A percentile compares a stretch with the other conserved stretches of the same genome.
Evolutionary conservation across 2,113 vertebrate species (phyloP).

Genomic region (Mixornis gularis): DNA sequence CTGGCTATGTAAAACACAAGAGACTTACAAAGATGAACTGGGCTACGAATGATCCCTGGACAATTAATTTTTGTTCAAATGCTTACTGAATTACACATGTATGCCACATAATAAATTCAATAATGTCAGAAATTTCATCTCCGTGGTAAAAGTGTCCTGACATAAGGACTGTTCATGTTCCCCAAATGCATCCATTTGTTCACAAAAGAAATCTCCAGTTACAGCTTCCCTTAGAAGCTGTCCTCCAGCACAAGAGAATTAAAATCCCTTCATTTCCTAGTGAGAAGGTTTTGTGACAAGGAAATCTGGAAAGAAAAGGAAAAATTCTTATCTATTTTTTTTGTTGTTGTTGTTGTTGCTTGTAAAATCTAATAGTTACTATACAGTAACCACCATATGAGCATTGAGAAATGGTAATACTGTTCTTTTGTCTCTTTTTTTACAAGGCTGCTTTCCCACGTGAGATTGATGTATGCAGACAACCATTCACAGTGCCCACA

Average conservation of each 20-base stretch:
- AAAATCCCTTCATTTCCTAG: not conserved
- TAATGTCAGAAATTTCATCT: conserved; percentile 6
- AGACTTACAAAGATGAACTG: not conserved
- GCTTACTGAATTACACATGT: not conserved
- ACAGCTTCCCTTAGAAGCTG: not conserved
- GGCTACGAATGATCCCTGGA: not conserved
- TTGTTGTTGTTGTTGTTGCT: not conserved
- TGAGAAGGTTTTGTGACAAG: not conserved
- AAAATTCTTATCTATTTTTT: not conserved
- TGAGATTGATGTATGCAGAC: not conserved
- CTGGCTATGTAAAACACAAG: not conserved
- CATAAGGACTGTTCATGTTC: not conserved
- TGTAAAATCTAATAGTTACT: not conserved
- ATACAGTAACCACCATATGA: not conserved
- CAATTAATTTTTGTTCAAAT: conserved; percentile 12
- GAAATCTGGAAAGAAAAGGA: not conserved
- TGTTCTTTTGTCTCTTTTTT: not conserved
- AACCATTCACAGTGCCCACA: not conserved
- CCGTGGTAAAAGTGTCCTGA: not conserved
- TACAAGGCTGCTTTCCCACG: not conserved
- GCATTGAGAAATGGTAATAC: not conserved
- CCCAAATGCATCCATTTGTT: not conserved
- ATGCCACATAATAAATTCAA: not conserved
- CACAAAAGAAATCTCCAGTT: not conserved
- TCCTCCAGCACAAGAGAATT: not conserved